These are phyloP conservation scores for Myodes glareolus DNA, from an alignment of 2,113 vertebrate genomes.

Conservation along the genomic window DNA sequence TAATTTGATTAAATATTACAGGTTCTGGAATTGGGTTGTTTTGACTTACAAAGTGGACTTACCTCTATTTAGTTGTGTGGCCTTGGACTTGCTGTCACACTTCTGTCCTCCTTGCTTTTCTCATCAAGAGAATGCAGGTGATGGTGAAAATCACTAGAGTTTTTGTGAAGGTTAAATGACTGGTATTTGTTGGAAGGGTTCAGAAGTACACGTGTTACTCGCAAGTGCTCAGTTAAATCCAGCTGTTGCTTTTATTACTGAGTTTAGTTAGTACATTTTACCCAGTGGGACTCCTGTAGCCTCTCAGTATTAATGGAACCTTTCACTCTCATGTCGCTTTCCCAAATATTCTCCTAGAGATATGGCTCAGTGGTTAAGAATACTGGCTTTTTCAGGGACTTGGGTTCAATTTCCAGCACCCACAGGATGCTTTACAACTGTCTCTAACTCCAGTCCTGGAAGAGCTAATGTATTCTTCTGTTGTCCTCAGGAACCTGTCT, in stretches of 20 bases:
- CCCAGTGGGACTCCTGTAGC: not conserved
- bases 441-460: not conserved
- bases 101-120: not conserved
- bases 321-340: not conserved
- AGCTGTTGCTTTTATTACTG: not conserved
- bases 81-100: not conserved
- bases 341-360: not conserved
- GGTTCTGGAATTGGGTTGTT: not conserved
- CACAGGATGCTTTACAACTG: not conserved
- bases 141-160: not conserved
- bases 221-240: not conserved
- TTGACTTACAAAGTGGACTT: not conserved
- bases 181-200: not conserved
- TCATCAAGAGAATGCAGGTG: not conserved
- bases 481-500: too few species aligned
- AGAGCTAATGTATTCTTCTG: not conserved
- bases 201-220: not conserved
- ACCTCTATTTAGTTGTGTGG: not conserved
- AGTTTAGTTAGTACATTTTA: not conserved
- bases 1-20: not conserved
- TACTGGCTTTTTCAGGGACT: not conserved
- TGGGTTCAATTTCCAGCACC: not conserved
- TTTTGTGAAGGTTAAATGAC: constrained; percentile 18
- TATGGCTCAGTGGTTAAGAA: not conserved
- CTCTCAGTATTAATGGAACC: not conserved